These are phyloP conservation scores for Lobophora halterata DNA, from an alignment of 2,888 invertebrate species.

Conservation along the genomic window DNA sequence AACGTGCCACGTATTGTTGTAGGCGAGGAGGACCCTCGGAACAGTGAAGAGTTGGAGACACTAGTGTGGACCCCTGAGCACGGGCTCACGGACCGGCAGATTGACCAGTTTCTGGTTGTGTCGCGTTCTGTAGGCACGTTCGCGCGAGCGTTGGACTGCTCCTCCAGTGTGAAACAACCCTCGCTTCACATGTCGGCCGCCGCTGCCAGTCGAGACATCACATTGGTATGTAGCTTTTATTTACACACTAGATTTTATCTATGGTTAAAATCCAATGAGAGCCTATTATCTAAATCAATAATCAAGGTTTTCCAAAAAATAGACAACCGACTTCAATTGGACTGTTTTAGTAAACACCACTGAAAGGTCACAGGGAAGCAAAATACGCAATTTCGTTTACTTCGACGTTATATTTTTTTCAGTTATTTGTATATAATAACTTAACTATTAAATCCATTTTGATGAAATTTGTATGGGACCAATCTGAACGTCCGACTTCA, in stretches of 20 bases:
- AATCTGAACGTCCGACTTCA: no score
- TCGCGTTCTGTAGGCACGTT: slow-evolving; percentile 98
- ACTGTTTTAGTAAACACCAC: no score
- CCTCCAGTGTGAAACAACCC: slow-evolving; percentile 98
- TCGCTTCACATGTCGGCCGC: slow-evolving; percentile 99
- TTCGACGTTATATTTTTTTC: no score
- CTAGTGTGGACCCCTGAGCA: slow-evolving; percentile 97
- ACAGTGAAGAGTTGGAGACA: slow-evolving; percentile 90
- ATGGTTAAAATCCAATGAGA: no score
- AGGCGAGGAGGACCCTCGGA: slow-evolving; percentile 84
- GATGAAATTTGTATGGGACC: no score
- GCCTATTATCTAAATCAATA: no score
- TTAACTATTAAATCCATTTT: no score
- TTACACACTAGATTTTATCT: background rate
- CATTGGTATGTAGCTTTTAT: slow-evolving; percentile 82
- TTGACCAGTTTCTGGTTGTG: slow-evolving; percentile 98
- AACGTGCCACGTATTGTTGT: slow-evolving; percentile 29
- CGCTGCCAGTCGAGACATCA: slow-evolving; percentile 98
- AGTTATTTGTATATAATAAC: no score
- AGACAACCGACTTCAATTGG: no score
- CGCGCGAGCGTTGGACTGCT: slow-evolving; percentile 98
- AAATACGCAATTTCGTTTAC: no score
- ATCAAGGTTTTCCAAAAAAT: no score
- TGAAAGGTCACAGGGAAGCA: no score
- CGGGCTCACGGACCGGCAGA: slow-evolving; percentile 95